These are phyloP conservation scores for Mormyrus hasselquistii DNA, from an alignment of 2,797 vertebrate genomes.

Conservation along the genomic window DNA sequence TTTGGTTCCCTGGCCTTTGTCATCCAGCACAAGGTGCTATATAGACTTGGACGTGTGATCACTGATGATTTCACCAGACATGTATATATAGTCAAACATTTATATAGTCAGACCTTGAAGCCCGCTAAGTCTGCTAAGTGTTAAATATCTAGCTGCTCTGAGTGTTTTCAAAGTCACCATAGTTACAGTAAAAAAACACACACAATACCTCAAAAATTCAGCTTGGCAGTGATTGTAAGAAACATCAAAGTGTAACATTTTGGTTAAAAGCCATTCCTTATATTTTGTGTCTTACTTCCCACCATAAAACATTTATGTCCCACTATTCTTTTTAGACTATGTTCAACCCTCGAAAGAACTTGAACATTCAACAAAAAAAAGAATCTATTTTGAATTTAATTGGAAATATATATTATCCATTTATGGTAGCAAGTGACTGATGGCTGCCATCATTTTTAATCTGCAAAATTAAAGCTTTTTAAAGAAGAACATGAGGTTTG, in stretches of 20 bases:
- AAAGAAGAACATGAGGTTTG: constrained; percentile 1
- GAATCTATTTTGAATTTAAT: background rate
- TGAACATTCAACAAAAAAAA: background rate
- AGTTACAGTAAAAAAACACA: background rate
- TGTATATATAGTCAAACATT: background rate
- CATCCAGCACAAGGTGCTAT: background rate
- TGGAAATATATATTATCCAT: background rate
- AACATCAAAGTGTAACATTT: background rate
- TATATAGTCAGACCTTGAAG: background rate
- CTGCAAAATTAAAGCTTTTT: background rate
- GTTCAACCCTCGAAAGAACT: background rate
- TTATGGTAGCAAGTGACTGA: background rate
- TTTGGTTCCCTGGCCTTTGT: background rate
- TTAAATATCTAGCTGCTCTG: background rate
- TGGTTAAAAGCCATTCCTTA: constrained; percentile 1
- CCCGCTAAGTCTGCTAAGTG: background rate
- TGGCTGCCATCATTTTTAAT: background rate
- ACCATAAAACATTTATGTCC: background rate
- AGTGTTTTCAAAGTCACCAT: background rate
- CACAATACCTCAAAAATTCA: background rate
- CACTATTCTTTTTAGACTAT: background rate
- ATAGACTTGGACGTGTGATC: background rate
- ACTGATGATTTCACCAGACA: background rate
- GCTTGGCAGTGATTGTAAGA: background rate
- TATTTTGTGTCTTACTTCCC: constrained; percentile 25